These are phyloP conservation scores for Philaethria dido DNA, from an alignment of 2,888 invertebrate genomes.

Conservation along the genomic window DNA sequence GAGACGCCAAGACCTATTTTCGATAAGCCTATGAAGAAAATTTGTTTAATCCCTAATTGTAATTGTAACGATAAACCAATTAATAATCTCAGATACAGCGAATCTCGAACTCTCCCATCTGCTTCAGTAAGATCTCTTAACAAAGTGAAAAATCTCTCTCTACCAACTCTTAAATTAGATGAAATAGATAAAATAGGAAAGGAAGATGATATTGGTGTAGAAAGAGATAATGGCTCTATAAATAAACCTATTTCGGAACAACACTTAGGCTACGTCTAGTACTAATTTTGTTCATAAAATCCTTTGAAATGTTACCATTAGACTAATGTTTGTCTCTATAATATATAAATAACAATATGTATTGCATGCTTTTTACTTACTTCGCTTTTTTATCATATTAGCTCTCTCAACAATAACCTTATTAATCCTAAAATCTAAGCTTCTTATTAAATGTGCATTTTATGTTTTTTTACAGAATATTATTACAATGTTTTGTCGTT, in stretches of 20 bases:
- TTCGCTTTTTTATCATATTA: constrained; percentile 18
- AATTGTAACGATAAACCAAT: constrained; percentile 66
- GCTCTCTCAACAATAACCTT: background rate
- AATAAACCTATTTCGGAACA: constrained; percentile 80
- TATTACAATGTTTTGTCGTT: constrained; percentile 45
- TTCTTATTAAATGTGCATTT: constrained; percentile 28
- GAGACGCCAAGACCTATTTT: constrained; percentile 63
- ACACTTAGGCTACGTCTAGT: constrained; percentile 83
- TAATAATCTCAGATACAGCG: constrained; percentile 62
- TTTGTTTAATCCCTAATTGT: constrained; percentile 76
- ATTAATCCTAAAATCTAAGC: background rate
- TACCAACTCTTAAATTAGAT: constrained; percentile 75
- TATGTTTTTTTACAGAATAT: constrained; percentile 37
- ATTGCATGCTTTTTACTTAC: constrained; percentile 25
- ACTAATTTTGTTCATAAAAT: constrained; percentile 16
- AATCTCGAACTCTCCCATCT: constrained; percentile 66
- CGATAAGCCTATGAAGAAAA: constrained; percentile 67
- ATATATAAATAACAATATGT: constrained; percentile 21
- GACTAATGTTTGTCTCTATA: constrained; percentile 19
- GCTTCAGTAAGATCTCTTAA: constrained; percentile 66
- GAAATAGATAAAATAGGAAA: constrained; percentile 67
- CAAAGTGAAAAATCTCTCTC: constrained; percentile 70
- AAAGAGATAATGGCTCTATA: constrained; percentile 59
- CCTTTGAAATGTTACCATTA: constrained; percentile 47
- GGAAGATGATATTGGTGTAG: constrained; percentile 59